Conservation (phyloP, 2,797 vertebrate genomes). For the Phalanger gymnotis region DNA sequence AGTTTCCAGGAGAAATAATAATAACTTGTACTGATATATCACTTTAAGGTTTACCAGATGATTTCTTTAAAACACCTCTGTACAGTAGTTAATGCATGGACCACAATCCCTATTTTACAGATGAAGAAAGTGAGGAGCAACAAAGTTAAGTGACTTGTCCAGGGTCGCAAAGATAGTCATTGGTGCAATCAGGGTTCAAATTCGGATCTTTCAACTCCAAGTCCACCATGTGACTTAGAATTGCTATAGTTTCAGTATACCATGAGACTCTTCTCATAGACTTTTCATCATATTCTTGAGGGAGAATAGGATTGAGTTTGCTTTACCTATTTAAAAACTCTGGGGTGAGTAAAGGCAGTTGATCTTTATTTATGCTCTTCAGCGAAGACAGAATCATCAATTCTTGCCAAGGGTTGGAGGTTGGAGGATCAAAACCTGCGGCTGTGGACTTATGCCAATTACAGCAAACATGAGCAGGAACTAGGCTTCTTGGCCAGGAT, state of each 20-base stretch:
- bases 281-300: neutral
- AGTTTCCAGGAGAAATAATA: neutral
- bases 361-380: neutral
- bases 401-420: neutral
- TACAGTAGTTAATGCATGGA: neutral
- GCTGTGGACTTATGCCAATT: neutral
- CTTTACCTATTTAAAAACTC: neutral
- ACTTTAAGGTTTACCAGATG: neutral
- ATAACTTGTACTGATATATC: neutral
- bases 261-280: neutral
- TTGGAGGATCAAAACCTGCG: neutral
- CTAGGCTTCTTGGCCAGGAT: neutral
- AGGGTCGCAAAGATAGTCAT: neutral
- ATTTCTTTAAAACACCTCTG: neutral
- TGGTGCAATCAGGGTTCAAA: neutral
- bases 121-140: neutral
- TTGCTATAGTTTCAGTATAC: neutral
- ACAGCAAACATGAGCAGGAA: neutral
- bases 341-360: neutral
- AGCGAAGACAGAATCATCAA: neutral
- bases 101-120: neutral
- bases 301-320: neutral
- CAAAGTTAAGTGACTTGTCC: neutral
- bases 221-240: neutral
- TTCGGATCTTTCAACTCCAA: neutral